Percentiles rank a stretch among this genome's conserved stretches.
phyloP scores from a whole-genome alignment of 2,888 invertebrate species.

The Rhagonycha fulva region DNA sequence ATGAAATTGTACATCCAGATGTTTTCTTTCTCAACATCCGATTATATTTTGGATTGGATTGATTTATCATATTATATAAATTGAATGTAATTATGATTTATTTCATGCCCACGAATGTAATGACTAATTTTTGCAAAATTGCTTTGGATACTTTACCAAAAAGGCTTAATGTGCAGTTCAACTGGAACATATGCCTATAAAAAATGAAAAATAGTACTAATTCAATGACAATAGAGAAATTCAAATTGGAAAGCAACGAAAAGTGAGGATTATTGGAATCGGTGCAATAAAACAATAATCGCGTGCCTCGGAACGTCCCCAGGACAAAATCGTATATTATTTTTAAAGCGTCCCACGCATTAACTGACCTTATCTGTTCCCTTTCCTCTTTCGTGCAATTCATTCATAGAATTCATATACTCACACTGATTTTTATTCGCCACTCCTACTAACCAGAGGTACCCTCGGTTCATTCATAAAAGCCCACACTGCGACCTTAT shows the following conservation, averaged over 20 bases:
- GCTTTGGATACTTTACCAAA: background rate
- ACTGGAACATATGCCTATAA: no score
- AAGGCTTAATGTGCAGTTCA: background rate
- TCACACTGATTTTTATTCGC: slow-evolving; percentile 36
- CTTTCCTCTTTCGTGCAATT: slow-evolving; percentile 31
- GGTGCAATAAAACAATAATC: slow-evolving; percentile 3
- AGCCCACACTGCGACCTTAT: slow-evolving; percentile 40
- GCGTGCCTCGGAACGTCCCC: slow-evolving; percentile 10
- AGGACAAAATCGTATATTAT: slow-evolving; percentile 29
- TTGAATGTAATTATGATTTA: background rate
- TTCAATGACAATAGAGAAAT: background rate
- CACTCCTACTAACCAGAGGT: slow-evolving; percentile 33
- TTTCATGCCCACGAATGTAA: background rate
- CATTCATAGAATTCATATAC: slow-evolving; percentile 34
- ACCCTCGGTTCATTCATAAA: slow-evolving; percentile 40
- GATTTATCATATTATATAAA: background rate
- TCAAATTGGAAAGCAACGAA: background rate
- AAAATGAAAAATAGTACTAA: no score
- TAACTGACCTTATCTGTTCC: slow-evolving; percentile 33
- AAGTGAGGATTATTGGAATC: background rate
- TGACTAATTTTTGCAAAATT: background rate
- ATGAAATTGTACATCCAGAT: background rate
- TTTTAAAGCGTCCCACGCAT: slow-evolving; percentile 32
- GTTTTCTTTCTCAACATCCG: background rate
- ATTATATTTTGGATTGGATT: background rate